Evolutionary conservation across 2,797 vertebrate species (phyloP).

Genomic region (Pangasius sanitwongsei): DNA sequence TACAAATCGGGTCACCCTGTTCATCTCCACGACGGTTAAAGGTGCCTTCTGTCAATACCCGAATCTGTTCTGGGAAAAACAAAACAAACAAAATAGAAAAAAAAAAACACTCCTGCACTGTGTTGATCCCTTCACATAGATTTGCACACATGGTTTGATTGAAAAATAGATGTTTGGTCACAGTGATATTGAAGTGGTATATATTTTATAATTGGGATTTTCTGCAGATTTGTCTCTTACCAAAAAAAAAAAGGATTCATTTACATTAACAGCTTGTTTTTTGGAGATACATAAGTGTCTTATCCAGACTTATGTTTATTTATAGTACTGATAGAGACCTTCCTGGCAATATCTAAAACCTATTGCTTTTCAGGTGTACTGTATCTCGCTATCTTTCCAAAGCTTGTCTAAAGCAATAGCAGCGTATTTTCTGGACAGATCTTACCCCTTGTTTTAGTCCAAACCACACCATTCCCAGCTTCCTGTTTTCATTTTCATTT

Average conservation of each 20-base stretch:
- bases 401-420: conserved; percentile 43
- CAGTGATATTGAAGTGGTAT: conserved; percentile 17
- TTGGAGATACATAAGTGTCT: neutral
- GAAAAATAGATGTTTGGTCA: conserved; percentile 45
- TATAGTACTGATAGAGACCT: conserved; percentile 7
- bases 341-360: conserved; percentile 33
- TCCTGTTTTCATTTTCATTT: neutral
- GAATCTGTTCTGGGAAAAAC: conserved; percentile 18
- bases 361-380: conserved; percentile 35
- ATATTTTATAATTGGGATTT: neutral
- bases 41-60: conserved; percentile 66
- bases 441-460: neutral
- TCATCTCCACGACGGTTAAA: conserved; percentile 46
- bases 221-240: neutral
- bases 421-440: conserved; percentile 36
- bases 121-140: conserved; percentile 5
- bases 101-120: conserved; percentile 19
- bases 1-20: conserved; percentile 27
- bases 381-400: conserved; percentile 32
- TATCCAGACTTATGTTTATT: conserved; percentile 21
- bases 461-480: neutral
- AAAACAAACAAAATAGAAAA: neutral
- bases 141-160: conserved; percentile 45
- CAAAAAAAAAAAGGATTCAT: neutral
- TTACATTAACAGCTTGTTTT: neutral